phyloP scores from a whole-genome alignment of 2,113 vertebrate species.

The Phaethornis superciliosus region DNA sequence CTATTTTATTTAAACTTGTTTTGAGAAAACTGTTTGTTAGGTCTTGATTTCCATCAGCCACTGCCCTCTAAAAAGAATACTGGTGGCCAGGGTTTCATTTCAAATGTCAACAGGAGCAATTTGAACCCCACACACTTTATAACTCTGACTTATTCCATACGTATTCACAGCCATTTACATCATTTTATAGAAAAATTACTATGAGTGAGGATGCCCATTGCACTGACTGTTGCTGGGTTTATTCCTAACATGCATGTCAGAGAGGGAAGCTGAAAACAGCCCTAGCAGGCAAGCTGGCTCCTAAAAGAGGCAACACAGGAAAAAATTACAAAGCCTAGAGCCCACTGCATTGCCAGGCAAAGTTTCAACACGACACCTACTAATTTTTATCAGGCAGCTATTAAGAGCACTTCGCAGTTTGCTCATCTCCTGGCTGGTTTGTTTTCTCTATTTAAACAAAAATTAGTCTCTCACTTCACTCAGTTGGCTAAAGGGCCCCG shows the following conservation, averaged over 20 bases:
- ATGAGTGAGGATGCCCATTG: not conserved
- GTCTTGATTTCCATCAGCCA: constrained; percentile 7
- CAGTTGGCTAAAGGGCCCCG: constrained; percentile 47
- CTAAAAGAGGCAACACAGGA: not conserved
- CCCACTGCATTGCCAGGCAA: not conserved
- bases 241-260: not conserved
- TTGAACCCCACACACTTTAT: not conserved
- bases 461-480: constrained; percentile 39
- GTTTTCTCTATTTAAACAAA: constrained; percentile 39
- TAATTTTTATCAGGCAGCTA: not conserved
- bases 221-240: not conserved
- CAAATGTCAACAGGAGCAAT: not conserved
- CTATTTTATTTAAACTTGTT: constrained; percentile 24
- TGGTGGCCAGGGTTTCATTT: not conserved
- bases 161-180: not conserved
- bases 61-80: constrained; percentile 21
- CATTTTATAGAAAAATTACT: not conserved
- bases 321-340: not conserved
- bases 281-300: not conserved
- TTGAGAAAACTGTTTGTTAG: constrained; percentile 18
- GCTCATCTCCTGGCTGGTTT: not conserved
- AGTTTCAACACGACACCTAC: not conserved
- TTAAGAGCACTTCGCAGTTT: not conserved
- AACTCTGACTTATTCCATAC: not conserved
- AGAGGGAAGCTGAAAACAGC: not conserved